Evolutionary conservation across 2,113 vertebrate genomes (phyloP).

Genomic region (Corynorhinus townsendii): DNA sequence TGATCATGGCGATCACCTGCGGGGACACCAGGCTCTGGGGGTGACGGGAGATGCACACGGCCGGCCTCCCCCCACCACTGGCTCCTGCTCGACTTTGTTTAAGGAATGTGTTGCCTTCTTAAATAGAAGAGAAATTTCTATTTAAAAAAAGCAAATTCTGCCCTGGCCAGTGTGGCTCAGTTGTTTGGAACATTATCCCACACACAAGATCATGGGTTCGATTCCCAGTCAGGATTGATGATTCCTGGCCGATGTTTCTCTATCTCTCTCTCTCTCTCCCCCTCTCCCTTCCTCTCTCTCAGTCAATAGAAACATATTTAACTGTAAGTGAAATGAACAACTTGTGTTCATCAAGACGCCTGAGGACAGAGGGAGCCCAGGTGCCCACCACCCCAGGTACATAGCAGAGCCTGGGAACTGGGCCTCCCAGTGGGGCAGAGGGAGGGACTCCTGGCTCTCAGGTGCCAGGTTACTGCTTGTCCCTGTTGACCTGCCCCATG

Average conservation of each 20-base stretch:
- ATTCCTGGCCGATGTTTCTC: too few species aligned
- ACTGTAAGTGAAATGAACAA: not conserved
- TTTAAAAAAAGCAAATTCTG: not conserved
- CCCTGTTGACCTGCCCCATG: not conserved
- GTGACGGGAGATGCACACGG: too few species aligned
- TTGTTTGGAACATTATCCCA: too few species aligned
- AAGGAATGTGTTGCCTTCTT: not conserved
- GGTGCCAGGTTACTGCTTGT: not conserved
- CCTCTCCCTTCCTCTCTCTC: too few species aligned
- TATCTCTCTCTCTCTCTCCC: too few species aligned
- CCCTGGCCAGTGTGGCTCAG: too few species aligned
- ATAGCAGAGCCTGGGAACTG: not conserved
- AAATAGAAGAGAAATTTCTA: not conserved
- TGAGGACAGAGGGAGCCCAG: not conserved
- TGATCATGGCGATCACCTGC: constrained; percentile 93
- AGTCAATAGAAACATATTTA: not conserved
- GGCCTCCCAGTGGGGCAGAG: too few species aligned
- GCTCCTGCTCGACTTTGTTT: not conserved
- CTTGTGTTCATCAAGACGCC: not conserved
- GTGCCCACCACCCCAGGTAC: not conserved
- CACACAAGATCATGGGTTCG: too few species aligned
- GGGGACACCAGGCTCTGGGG: not conserved
- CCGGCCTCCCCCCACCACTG: too few species aligned
- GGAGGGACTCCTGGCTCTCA: not conserved
- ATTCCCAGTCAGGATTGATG: too few species aligned